Conservation (phyloP, 2,797 vertebrate genomes). For the Iguana delicatissima region DNA sequence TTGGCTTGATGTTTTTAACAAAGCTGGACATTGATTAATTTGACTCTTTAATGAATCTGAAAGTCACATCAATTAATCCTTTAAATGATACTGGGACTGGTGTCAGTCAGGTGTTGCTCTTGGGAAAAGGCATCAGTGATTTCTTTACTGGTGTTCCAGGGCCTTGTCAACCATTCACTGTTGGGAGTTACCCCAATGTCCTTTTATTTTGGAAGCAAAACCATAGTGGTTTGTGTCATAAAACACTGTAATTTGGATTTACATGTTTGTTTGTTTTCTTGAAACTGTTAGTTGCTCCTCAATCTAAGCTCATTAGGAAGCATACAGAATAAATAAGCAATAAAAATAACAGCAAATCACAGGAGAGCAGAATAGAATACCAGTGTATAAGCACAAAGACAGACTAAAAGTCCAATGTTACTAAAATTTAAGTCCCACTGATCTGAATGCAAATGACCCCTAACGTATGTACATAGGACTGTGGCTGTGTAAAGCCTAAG, state of each 20-base stretch:
- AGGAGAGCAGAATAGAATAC: neutral
- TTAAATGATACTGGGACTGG: neutral
- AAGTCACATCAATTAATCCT: conserved; percentile 28
- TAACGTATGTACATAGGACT: neutral
- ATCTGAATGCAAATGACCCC: neutral
- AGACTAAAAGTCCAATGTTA: neutral
- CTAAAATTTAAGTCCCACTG: neutral
- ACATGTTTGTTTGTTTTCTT: neutral
- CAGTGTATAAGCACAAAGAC: neutral
- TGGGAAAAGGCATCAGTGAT: neutral
- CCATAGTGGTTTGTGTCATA: neutral
- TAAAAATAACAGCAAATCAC: neutral
- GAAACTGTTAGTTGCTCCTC: neutral
- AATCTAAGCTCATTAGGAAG: neutral
- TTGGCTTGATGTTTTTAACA: neutral
- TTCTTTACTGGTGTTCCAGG: neutral
- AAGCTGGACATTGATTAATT: conserved; percentile 41
- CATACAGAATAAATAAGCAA: neutral
- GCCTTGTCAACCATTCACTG: neutral
- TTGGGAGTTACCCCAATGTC: neutral
- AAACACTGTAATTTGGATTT: too few relatives aligned
- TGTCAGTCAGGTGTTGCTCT: neutral
- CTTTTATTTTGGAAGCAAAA: neutral
- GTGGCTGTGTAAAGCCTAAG: too few relatives aligned
- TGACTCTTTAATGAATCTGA: conserved; percentile 31